Evolutionary conservation across 2,888 invertebrate genomes (phyloP).

Genomic region (Acrocera orbiculus): DNA sequence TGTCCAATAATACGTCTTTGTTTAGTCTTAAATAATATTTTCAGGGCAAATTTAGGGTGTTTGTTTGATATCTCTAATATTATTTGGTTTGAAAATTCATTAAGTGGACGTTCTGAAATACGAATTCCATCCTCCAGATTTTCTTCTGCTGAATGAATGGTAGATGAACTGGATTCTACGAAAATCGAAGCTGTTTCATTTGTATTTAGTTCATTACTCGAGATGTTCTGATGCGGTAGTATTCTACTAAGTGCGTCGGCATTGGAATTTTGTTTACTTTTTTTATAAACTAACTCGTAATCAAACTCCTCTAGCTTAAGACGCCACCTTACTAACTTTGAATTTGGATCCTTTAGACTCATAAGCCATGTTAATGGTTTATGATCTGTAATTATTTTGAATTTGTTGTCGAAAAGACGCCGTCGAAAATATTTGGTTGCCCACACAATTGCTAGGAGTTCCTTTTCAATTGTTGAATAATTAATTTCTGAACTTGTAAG

Average conservation of each 20-base stretch:
- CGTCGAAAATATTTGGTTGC: too few relatives aligned
- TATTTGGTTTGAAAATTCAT: background rate
- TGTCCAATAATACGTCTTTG: background rate
- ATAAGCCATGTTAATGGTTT: background rate
- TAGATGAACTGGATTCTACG: too few relatives aligned
- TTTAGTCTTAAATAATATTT: background rate
- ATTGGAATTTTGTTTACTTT: background rate
- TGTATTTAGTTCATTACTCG: conserved; percentile 1
- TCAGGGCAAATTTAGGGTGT: background rate
- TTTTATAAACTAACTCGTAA: conserved; percentile 1
- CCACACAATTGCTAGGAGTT: background rate
- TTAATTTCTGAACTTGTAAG: background rate
- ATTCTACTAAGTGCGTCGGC: background rate
- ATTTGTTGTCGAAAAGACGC: background rate
- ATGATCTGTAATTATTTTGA: background rate
- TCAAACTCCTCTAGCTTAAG: conserved; percentile 4
- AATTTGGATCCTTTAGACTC: background rate
- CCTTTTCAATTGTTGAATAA: background rate
- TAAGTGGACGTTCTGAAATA: background rate
- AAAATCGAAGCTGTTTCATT: conserved; percentile 1
- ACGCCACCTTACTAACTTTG: background rate
- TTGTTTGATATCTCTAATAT: background rate
- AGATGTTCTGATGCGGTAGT: too few relatives aligned
- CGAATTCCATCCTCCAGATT: conserved; percentile 1
- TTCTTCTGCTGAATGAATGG: conserved; percentile 2